These are phyloP conservation scores for Blastomussa wellsi DNA, from an alignment of 92 coral and sea anemone genomes.

Conservation along the genomic window DNA sequence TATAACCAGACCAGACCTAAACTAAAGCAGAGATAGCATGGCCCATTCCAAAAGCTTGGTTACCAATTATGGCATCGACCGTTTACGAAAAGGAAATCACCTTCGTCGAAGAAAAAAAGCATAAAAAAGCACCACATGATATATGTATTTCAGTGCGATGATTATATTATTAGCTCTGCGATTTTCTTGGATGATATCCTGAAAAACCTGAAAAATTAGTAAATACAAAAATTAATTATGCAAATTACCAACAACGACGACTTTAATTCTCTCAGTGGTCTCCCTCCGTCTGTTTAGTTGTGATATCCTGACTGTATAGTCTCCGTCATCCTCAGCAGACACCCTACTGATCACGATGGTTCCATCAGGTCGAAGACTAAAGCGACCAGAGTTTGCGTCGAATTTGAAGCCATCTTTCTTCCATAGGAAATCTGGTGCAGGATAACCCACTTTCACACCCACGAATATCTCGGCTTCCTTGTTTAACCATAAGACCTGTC, in stretches of 20 bases:
- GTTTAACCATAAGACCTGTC: neutral
- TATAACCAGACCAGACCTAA: no score
- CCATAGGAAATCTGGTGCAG: conserved; percentile 49
- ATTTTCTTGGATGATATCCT: no score
- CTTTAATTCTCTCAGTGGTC: conserved; percentile 33
- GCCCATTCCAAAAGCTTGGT: no score
- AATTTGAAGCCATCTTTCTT: conserved; percentile 33
- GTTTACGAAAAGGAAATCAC: no score
- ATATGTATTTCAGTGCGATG: no score
- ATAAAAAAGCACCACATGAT: no score
- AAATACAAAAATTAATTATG: no score
- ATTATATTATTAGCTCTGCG: no score
- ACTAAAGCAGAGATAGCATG: no score
- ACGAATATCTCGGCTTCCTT: conserved; percentile 36
- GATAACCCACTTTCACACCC: conserved; percentile 43
- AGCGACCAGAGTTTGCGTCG: conserved; percentile 43
- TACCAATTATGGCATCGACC: no score
- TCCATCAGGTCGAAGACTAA: conserved; percentile 17
- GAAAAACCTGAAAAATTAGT: no score
- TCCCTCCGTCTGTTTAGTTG: conserved; percentile 17
- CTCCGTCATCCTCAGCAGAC: conserved; percentile 36
- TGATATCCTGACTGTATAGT: conserved; percentile 39
- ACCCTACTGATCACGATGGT: conserved; percentile 35
- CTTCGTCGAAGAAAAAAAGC: no score
- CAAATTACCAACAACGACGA: conserved; percentile 39